phyloP scores from a whole-genome alignment of 2,113 vertebrate genomes.

The Pipra filicauda region DNA sequence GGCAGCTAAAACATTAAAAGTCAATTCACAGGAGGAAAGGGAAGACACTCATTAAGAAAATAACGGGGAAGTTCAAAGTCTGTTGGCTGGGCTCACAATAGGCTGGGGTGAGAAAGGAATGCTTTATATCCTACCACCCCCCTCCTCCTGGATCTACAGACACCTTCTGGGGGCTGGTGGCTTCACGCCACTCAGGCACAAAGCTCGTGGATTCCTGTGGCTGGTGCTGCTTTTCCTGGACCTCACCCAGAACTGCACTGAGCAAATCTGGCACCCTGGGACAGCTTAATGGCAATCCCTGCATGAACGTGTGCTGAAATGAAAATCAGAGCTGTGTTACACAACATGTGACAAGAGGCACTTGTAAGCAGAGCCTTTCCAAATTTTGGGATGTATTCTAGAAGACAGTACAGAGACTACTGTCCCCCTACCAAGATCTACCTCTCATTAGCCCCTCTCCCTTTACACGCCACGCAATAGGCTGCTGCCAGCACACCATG shows the following conservation, averaged over 20 bases:
- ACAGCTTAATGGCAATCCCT: fast-evolving
- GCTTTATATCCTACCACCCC: background rate
- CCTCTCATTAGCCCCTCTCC: background rate
- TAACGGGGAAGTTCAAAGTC: background rate
- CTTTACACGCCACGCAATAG: background rate
- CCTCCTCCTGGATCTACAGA: background rate
- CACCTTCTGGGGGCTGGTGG: fast-evolving
- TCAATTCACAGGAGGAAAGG: background rate
- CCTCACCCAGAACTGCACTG: background rate
- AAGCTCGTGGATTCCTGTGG: fast-evolving
- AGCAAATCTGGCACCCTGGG: background rate
- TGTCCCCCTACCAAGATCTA: background rate
- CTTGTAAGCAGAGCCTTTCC: background rate
- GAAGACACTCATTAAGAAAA: constrained; percentile 31
- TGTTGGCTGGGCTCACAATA: background rate
- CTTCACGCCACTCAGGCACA: background rate
- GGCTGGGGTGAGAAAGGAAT: background rate
- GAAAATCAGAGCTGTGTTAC: background rate
- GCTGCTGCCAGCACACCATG: background rate
- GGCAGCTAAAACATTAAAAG: background rate
- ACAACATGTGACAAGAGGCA: fast-evolving
- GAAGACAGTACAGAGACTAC: background rate
- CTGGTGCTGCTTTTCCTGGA: constrained; percentile 13
- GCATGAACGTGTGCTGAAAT: fast-evolving
- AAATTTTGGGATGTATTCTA: background rate